These are phyloP conservation scores for Teinopalpus imperialis DNA, from an alignment of 2,888 invertebrate genomes.

Conservation along the genomic window DNA sequence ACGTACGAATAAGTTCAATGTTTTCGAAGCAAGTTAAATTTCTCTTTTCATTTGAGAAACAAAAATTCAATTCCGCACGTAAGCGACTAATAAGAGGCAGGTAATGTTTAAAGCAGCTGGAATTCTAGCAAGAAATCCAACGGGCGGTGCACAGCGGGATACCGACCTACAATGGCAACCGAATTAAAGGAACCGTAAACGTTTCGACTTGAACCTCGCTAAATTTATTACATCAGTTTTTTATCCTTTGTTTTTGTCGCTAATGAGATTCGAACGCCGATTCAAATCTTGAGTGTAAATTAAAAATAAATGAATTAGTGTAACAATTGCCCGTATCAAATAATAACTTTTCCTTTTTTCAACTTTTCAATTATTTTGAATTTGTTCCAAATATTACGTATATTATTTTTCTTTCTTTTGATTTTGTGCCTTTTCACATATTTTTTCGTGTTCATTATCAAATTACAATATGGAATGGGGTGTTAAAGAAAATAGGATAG, in stretches of 20 bases:
- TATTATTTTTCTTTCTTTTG: no score
- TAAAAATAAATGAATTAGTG: constrained; percentile 49
- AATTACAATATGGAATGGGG: no score
- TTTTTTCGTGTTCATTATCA: no score
- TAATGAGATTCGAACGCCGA: constrained; percentile 79
- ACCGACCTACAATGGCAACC: constrained; percentile 77
- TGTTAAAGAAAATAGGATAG: no score
- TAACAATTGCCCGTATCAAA: no score
- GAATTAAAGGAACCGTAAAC: constrained; percentile 81
- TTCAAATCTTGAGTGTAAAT: constrained; percentile 57
- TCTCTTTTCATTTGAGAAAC: constrained; percentile 34
- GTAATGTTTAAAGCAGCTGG: constrained; percentile 76
- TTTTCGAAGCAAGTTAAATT: constrained; percentile 26
- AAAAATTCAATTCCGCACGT: constrained; percentile 62
- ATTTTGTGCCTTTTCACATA: no score
- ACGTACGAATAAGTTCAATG: no score
- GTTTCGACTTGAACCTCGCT: constrained; percentile 77
- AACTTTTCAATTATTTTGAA: no score
- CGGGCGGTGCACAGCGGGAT: constrained; percentile 72
- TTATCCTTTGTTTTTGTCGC: constrained; percentile 74
- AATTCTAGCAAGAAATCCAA: constrained; percentile 72
- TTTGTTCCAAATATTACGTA: no score
- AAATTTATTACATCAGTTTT: constrained; percentile 75
- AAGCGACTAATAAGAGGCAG: constrained; percentile 75
- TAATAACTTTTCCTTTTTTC: no score